A percentile compares a stretch with the other conserved stretches of the same genome.
phyloP scores from a whole-genome alignment of 2,113 vertebrate species.

The Stictonetta naevosa region DNA sequence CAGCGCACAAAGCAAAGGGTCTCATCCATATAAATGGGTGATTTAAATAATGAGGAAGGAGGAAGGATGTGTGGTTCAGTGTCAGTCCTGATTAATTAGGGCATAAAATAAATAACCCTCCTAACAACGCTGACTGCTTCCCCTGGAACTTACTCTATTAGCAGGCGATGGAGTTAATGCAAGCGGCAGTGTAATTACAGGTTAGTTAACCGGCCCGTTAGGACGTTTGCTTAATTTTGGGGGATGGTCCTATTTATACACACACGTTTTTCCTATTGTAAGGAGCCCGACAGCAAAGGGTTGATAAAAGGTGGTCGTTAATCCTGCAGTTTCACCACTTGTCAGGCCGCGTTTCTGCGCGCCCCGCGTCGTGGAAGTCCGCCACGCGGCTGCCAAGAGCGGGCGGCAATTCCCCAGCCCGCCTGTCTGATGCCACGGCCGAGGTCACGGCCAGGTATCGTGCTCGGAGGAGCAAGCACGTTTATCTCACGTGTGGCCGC shows the following conservation, averaged over 20 bases:
- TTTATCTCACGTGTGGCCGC: conserved; percentile 75
- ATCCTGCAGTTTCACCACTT: conserved; percentile 10
- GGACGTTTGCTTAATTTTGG: conserved; percentile 42
- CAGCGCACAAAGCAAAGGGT: conserved; percentile 84
- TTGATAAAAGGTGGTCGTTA: not conserved
- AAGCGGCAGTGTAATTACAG: conserved; percentile 81
- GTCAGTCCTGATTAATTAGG: conserved; percentile 95
- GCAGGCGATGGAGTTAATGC: conserved; percentile 79
- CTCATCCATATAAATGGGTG: conserved; percentile 89
- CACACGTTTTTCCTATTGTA: not conserved
- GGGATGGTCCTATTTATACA: not conserved
- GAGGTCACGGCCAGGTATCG: conserved; percentile 71
- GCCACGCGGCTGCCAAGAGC: not conserved
- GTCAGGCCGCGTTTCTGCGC: not conserved
- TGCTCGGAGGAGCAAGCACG: conserved; percentile 58
- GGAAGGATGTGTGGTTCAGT: conserved; percentile 91
- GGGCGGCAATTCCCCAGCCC: conserved; percentile 55
- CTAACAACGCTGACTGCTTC: conserved; percentile 76
- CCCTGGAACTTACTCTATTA: conserved; percentile 80
- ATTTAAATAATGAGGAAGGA: conserved; percentile 95
- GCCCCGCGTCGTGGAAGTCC: not conserved
- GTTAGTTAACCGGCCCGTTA: conserved; percentile 74
- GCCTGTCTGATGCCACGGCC: conserved; percentile 75
- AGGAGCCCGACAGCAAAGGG: not conserved
- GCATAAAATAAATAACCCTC: conserved; percentile 87